phyloP scores from a whole-genome alignment of 2,113 vertebrate genomes.

The Engraulis encrasicolus region DNA sequence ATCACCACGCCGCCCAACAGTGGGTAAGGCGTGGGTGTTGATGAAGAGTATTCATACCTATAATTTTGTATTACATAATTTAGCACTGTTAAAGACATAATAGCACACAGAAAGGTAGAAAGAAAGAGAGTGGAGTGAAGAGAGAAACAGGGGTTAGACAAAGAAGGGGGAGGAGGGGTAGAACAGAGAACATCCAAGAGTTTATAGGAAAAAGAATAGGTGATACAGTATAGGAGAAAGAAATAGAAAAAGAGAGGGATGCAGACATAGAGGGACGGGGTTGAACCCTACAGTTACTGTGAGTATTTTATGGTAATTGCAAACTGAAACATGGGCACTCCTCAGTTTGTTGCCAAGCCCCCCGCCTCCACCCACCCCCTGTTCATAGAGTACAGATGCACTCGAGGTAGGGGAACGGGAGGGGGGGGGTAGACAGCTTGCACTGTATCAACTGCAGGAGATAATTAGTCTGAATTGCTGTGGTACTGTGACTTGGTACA shows the following conservation, averaged over 20 bases:
- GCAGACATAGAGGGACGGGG: neutral
- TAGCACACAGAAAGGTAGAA: neutral
- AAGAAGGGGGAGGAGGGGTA: neutral
- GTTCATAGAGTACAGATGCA: neutral
- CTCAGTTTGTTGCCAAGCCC: neutral
- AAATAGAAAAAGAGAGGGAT: conserved; percentile 17
- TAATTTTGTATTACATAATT: neutral
- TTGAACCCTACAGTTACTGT: neutral
- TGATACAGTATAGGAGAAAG: conserved; percentile 20
- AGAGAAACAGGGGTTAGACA: neutral
- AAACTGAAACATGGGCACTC: neutral
- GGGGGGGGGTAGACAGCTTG: conserved; percentile 24
- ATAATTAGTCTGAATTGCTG: conserved; percentile 78
- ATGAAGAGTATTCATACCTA: conserved; percentile 21
- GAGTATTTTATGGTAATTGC: neutral
- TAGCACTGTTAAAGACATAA: neutral
- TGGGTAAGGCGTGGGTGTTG: neutral
- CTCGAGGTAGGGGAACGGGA: neutral
- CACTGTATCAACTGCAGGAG: conserved; percentile 61
- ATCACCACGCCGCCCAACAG: neutral
- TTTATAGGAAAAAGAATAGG: neutral
- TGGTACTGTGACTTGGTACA: conserved; percentile 70
- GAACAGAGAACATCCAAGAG: neutral
- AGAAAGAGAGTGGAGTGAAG: neutral
- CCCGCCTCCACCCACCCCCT: too few species aligned